Evolutionary conservation across 2,113 vertebrate genomes (phyloP).

Genomic region (Cyanoramphus novaezelandiae): DNA sequence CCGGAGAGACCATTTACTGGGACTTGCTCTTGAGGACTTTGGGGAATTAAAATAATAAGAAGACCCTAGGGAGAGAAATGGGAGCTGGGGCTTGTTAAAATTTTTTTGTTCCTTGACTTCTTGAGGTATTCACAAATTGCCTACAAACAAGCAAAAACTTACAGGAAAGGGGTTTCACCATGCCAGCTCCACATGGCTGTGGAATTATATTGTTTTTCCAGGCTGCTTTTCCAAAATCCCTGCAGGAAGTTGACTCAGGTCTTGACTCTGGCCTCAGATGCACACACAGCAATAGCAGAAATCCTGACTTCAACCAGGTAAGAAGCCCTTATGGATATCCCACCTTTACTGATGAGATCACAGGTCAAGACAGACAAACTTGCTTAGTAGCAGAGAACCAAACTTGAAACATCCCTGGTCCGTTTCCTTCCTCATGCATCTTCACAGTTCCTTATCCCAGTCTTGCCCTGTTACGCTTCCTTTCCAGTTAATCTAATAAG

Average conservation of each 20-base stretch:
- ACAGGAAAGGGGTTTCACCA: constrained; percentile 45
- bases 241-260: constrained; percentile 62
- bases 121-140: constrained; percentile 59
- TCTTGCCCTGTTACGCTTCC: not conserved
- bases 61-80: not conserved
- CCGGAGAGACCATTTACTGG: constrained; percentile 9
- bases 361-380: not conserved
- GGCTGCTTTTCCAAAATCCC: constrained; percentile 49
- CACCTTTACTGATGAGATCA: not conserved
- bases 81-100: not conserved
- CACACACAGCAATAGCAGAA: not conserved
- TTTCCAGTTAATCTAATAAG: not conserved
- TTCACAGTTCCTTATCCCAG: not conserved
- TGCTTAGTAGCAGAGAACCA: not conserved
- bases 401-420: not conserved
- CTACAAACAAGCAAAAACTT: constrained; percentile 54
- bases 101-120: constrained; percentile 11
- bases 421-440: not conserved
- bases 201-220: constrained; percentile 65
- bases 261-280: not conserved
- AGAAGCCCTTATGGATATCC: not conserved
- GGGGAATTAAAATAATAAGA: constrained; percentile 33
- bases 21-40: not conserved
- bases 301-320: not conserved
- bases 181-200: constrained; percentile 49